Conservation (phyloP, 2,797 vertebrate genomes). For the Aplochiton taeniatus region DNA sequence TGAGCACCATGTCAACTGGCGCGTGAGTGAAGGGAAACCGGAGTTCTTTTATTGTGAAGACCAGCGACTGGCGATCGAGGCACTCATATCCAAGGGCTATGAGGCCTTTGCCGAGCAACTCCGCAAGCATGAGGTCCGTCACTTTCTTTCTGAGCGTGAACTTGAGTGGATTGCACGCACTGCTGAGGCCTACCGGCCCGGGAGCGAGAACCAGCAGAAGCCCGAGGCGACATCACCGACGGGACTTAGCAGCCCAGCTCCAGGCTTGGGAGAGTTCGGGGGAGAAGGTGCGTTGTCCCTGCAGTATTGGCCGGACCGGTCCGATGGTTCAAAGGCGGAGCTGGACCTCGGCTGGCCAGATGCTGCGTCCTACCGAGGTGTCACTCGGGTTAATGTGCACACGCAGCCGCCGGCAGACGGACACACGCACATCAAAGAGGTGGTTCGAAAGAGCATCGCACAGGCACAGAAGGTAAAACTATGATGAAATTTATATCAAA, state of each 20-base stretch:
- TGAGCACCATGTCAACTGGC: conserved; percentile 92
- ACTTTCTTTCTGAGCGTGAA: conserved; percentile 91
- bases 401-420: conserved; percentile 91
- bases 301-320: conserved; percentile 95
- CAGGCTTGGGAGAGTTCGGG: conserved; percentile 49
- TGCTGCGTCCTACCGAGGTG: conserved; percentile 86
- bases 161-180: conserved; percentile 74
- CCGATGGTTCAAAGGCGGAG: conserved; percentile 88
- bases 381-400: conserved; percentile 91
- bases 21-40: conserved; percentile 89
- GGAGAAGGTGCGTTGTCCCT: conserved; percentile 81
- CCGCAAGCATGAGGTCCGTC: conserved; percentile 77
- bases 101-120: conserved; percentile 83
- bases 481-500: no score
- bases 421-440: conserved; percentile 93
- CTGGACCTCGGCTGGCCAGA: conserved; percentile 97
- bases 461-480: conserved; percentile 87
- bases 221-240: conserved; percentile 39
- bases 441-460: conserved; percentile 90
- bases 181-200: conserved; percentile 83
- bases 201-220: conserved; percentile 71
- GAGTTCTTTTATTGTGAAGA: conserved; percentile 98
- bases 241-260: conserved; percentile 49
- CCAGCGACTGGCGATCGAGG: conserved; percentile 90
- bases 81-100: conserved; percentile 74